Conservation (phyloP, 2,888 invertebrate genomes). For the Cheilosia soror region DNA sequence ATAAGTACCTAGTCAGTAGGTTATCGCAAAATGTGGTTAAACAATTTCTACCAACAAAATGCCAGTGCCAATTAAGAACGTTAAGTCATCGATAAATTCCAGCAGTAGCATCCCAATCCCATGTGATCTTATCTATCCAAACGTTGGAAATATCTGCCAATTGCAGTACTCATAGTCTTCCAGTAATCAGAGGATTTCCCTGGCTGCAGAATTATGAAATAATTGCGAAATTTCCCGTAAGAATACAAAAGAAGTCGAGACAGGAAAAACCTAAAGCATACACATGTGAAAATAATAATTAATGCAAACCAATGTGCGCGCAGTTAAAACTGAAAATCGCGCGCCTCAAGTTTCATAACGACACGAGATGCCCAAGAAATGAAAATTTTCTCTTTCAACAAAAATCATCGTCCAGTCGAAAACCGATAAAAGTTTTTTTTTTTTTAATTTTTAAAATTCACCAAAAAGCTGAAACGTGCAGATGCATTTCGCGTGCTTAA, state of each 20-base stretch:
- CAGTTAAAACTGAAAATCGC: constrained; percentile 36
- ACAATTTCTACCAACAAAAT: too few relatives aligned
- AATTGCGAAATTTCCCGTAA: constrained; percentile 22
- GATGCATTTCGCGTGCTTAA: constrained; percentile 45
- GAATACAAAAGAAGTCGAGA: not conserved
- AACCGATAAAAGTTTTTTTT: constrained; percentile 41
- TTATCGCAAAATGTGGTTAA: too few relatives aligned
- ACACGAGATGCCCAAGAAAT: constrained; percentile 33
- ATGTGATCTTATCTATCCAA: too few relatives aligned
- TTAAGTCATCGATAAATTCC: too few relatives aligned
- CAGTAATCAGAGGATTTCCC: not conserved
- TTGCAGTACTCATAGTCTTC: not conserved
- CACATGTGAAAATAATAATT: constrained; percentile 27
- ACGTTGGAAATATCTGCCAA: not conserved
- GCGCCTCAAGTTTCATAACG: constrained; percentile 25
- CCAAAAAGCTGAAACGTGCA: constrained; percentile 56
- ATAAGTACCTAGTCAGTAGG: too few relatives aligned
- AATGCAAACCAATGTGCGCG: constrained; percentile 58
- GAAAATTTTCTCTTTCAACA: constrained; percentile 64
- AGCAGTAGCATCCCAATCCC: too few relatives aligned
- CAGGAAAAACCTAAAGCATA: not conserved
- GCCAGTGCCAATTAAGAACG: too few relatives aligned
- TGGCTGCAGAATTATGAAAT: constrained; percentile 15
- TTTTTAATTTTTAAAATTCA: not conserved
- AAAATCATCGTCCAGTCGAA: constrained; percentile 10